Evolutionary conservation across 2,113 vertebrate species (phyloP), one percentile per base, ranked within the genome.

Genomic region (Tichodroma muraria): DNA sequence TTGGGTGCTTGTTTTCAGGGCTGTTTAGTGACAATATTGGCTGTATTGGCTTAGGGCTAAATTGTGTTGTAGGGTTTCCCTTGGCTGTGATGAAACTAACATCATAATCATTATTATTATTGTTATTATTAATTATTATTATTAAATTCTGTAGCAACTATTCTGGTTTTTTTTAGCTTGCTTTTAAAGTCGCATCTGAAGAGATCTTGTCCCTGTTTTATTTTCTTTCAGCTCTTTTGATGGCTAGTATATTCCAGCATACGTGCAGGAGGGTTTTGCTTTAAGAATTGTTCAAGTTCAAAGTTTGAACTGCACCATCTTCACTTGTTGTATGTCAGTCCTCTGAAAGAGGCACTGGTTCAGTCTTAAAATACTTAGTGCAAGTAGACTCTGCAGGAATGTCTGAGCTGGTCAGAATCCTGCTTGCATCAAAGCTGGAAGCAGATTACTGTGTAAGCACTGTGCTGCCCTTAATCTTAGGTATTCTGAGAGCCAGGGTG

Each of bases 241-340:
- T 60, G 14, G 6, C 24, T 23, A 2, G 11, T 2, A 0, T 27
- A 2, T 61, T 59, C 14, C 2, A 33, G 3, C 22, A 19, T 37
- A 13, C 3, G 0, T 15, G 3, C 21, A 37, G 56, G 45, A 81
- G 10, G 2, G 4, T 37, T 64, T 69, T 75, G 38, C 8, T 5
- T 15, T 40, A 17, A 45, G n/a, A 54, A 3, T 80, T 60, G 9
- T 24, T 80, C 11, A 11, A 8, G 23, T 40, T 79, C 28, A 44
- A 5, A 64, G 22, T 28, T 35, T 40, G 24, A 71, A 8, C 17
- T 49, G 24, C 18, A 9, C 52, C 6, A 6, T 23, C 9, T 45
- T 64, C 40, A 3, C 14, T 66, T 7, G 0, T 3, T 61, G 22
- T 31, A 11, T 63, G 71, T 76, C n/a, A 50, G 10, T 11, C 4